These are phyloP conservation scores for Shinisaurus crocodilurus DNA, from an alignment of 2,113 vertebrate species.

Conservation along the genomic window DNA sequence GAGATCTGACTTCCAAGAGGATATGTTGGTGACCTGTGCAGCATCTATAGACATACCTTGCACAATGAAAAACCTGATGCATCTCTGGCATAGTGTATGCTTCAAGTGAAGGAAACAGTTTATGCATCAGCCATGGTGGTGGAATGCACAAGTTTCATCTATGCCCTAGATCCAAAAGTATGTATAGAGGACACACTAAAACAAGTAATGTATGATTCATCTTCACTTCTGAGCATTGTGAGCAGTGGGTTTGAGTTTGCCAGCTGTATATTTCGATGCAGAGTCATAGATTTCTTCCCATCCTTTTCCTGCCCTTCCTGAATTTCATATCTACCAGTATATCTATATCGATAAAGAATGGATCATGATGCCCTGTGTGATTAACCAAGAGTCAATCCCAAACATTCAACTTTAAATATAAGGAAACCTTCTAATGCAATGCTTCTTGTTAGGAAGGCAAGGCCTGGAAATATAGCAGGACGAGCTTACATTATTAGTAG, in stretches of 20 bases:
- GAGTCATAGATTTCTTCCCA: background rate
- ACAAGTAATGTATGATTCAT: background rate
- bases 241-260: background rate
- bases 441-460: background rate
- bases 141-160: background rate
- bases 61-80: background rate
- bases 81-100: background rate
- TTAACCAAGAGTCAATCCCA: background rate
- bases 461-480: conserved; percentile 10
- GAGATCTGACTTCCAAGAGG: background rate
- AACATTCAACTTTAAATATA: conserved; percentile 29
- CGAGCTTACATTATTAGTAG: conserved; percentile 10
- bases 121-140: background rate
- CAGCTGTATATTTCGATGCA: background rate
- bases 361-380: conserved; percentile 14
- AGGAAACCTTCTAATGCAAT: background rate
- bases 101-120: background rate
- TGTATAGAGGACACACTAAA: background rate
- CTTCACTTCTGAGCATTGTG: background rate
- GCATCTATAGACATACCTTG: background rate
- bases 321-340: no score
- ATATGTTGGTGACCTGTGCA: background rate
- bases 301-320: background rate
- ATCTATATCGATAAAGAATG: no score
- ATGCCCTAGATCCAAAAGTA: background rate